A percentile compares a stretch with the other conserved stretches of the same genome.
These are phyloP conservation scores for Pachymerium ferrugineum DNA, from an alignment of 2,888 invertebrate species.

Conservation along the genomic window DNA sequence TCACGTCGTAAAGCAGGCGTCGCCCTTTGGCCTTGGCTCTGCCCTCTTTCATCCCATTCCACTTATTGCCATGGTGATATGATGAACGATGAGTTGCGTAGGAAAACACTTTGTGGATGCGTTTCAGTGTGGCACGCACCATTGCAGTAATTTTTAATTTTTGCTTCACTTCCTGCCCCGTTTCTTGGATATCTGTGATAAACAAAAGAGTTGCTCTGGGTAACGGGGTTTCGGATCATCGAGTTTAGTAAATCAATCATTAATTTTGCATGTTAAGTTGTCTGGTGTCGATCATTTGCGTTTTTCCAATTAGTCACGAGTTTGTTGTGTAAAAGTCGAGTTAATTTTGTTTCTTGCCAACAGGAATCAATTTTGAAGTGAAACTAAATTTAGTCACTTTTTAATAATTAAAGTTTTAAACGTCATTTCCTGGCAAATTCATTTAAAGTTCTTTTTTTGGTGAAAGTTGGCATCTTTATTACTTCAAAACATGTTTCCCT, in stretches of 20 bases:
- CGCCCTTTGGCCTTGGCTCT: constrained; percentile 7
- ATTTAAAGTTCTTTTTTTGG: too few species aligned
- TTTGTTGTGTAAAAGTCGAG: too few species aligned
- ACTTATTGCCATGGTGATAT: constrained; percentile 15
- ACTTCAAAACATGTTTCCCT: too few species aligned
- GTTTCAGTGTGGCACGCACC: constrained; percentile 7
- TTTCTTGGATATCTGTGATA: too few species aligned
- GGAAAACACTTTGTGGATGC: constrained; percentile 10
- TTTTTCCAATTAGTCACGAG: constrained; percentile 2
- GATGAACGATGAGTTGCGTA: constrained; percentile 14
- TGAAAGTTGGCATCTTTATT: too few species aligned
- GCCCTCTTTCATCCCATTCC: not conserved
- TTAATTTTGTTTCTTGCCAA: too few species aligned
- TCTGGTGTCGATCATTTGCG: not conserved
- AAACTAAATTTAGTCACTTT: too few species aligned
- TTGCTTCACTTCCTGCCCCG: constrained; percentile 2
- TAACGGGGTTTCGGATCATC: not conserved
- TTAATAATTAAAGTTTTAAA: too few species aligned
- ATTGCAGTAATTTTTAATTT: constrained; percentile 16
- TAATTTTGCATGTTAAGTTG: constrained; percentile 13
- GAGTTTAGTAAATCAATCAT: not conserved
- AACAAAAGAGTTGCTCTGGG: constrained; percentile 1
- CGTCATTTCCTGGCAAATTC: too few species aligned
- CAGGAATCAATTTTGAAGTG: too few species aligned
- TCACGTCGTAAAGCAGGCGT: constrained; percentile 1